Evolutionary conservation across 2,113 vertebrate species (phyloP), one percentile per base, ranked within the genome.

Genomic region (Brachyistius frenatus): DNA sequence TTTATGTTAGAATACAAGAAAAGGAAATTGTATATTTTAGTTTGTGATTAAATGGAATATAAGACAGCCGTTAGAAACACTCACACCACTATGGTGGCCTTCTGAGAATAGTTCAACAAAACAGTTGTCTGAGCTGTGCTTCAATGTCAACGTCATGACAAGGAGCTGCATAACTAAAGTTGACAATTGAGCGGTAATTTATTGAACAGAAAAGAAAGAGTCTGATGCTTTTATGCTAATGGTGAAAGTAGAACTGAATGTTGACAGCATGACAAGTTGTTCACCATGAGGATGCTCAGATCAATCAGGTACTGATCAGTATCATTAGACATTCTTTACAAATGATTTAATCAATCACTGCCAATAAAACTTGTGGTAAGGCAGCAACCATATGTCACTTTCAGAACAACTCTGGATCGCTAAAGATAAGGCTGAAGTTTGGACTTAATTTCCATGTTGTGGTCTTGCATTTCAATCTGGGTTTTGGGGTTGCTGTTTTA

Each of bases 241-340:
- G 0, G 2, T 23, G 23, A 46, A 6, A 50, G 0, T 10, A 8
- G 3, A 78, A 7, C 33, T 56, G 16, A 9, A 23, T 37, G 15
- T 36, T 46, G 1, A 3, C 67, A 63, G 30, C 2, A 4, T 8
- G 49, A 39, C 11, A 30, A 37, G 37, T 39, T 39, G 46, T 10
- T 53, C 63, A 61, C 4, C 47, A n/a, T 0, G 14, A 9, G 11
- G 1, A 57, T 35, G 2, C 15, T 56, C n/a, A 14, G 6, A 61
- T 55, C 8, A 56, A 41, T 56, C 2, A 33, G 41, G 23, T 23
- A 23, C 23, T 23, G 23, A 23, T 23, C 23, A 23, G 23, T 23
- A 23, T 23, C 23, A 23, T 23, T 23, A 23, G 23, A 23, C 23
- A 23, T 23, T 44, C 41, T 2, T 44, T 44, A 3, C 41, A 44